phyloP scores from a whole-genome alignment of 2,888 invertebrate genomes.

The Limnephilus rhombicus region DNA sequence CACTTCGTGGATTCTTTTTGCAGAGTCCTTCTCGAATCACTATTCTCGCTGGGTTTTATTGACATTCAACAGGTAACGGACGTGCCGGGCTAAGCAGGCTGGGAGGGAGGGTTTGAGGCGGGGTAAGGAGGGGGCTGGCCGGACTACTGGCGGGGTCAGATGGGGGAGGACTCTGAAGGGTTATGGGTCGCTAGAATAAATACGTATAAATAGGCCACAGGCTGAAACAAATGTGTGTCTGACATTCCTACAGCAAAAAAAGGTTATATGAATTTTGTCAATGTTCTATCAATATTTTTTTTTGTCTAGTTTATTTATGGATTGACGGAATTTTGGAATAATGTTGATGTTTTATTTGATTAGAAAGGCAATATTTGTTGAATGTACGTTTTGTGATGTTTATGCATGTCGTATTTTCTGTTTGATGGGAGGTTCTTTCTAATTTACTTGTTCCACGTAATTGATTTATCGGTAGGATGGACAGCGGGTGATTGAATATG shows the following conservation, averaged over 20 bases:
- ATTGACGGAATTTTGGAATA: background rate
- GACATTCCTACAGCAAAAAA: background rate
- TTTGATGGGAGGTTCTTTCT: background rate
- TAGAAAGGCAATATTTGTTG: background rate
- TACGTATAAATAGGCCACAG: background rate
- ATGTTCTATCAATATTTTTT: background rate
- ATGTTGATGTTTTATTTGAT: background rate
- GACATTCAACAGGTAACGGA: conserved; percentile 56
- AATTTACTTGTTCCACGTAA: background rate
- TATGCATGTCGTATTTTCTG: background rate
- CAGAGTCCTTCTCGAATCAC: conserved; percentile 40
- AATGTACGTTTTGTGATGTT: background rate
- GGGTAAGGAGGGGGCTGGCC: background rate
- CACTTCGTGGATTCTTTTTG: background rate
- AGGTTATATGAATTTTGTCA: background rate
- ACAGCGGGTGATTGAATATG: background rate
- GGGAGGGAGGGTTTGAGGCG: background rate
- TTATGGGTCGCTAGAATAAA: background rate
- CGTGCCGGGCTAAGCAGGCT: background rate
- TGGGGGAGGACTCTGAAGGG: background rate
- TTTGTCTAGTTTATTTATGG: background rate
- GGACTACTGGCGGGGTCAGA: background rate
- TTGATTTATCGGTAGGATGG: background rate
- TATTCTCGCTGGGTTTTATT: conserved; percentile 48
- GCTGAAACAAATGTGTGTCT: background rate